These are phyloP conservation scores for Scolopax bukidnonensis DNA, from an alignment of 2,797 vertebrate genomes.

Conservation along the genomic window DNA sequence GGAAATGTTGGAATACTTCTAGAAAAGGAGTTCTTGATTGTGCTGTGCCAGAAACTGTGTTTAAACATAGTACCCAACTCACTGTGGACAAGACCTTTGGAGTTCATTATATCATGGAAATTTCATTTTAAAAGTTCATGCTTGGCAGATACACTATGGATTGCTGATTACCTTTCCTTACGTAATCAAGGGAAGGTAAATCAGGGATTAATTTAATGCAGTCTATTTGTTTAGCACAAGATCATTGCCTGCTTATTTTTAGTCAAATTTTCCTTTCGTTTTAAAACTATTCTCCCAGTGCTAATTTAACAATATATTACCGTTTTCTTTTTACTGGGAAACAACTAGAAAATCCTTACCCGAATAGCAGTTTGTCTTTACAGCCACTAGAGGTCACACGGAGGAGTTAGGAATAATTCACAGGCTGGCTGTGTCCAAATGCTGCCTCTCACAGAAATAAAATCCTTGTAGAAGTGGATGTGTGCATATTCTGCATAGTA, in stretches of 20 bases:
- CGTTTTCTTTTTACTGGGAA: background rate
- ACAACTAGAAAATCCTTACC: background rate
- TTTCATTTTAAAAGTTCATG: constrained; percentile 35
- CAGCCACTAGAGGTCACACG: background rate
- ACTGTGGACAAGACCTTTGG: background rate
- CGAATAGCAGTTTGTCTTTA: background rate
- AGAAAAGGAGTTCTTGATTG: background rate
- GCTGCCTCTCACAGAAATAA: background rate
- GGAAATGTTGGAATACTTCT: constrained; percentile 1
- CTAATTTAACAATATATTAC: background rate
- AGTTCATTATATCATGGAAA: constrained; percentile 42
- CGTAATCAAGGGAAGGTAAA: constrained; percentile 13
- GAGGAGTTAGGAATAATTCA: background rate
- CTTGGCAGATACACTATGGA: background rate
- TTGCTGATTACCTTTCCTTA: constrained; percentile 11
- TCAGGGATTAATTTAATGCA: background rate
- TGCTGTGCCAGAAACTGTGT: background rate
- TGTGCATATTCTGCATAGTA: background rate
- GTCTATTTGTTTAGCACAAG: background rate
- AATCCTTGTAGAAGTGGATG: background rate
- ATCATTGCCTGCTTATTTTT: background rate
- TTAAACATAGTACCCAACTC: constrained; percentile 11
- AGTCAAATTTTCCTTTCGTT: background rate
- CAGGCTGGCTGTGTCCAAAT: background rate
- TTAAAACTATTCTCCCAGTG: background rate